These are phyloP conservation scores for Orchesellides sinensis DNA, from an alignment of 2,888 invertebrate species.

Conservation along the genomic window DNA sequence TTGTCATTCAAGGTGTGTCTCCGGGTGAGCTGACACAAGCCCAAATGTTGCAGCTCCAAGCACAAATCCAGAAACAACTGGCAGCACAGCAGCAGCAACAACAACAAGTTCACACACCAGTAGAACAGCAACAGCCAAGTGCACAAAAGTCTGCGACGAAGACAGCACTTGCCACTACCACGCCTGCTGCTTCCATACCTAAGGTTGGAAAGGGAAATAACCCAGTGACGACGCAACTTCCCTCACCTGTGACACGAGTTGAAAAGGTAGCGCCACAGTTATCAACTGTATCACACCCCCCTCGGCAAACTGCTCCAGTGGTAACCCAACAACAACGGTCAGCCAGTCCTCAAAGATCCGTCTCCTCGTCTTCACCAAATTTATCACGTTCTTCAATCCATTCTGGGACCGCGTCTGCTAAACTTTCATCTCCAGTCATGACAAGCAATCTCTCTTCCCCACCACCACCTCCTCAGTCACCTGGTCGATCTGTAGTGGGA, in stretches of 20 bases:
- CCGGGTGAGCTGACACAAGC: conserved; percentile 90
- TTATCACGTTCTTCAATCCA: conserved; percentile 29
- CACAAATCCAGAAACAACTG: conserved; percentile 92
- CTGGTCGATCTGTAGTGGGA: conserved; percentile 5
- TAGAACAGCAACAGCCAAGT: neutral
- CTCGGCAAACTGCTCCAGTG: neutral
- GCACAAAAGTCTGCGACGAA: conserved; percentile 75
- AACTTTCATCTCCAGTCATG: conserved; percentile 33
- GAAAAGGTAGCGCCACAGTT: neutral
- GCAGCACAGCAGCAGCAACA: conserved; percentile 69
- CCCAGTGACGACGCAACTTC: neutral
- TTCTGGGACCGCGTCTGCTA: conserved; percentile 39
- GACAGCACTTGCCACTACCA: conserved; percentile 59
- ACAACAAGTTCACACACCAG: conserved; percentile 70
- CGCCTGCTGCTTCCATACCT: neutral
- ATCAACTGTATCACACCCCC: too few relatives aligned
- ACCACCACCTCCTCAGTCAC: neutral
- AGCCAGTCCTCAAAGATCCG: conserved; percentile 24
- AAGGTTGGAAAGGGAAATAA: neutral
- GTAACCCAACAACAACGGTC: conserved; percentile 12
- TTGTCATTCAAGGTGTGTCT: conserved; percentile 90
- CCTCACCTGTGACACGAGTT: too few relatives aligned
- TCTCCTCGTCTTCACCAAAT: neutral
- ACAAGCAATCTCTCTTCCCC: conserved; percentile 14
- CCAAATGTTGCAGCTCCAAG: conserved; percentile 89